phyloP scores from a whole-genome alignment of 2,113 vertebrate genomes.

The Blennius ocellaris region DNA sequence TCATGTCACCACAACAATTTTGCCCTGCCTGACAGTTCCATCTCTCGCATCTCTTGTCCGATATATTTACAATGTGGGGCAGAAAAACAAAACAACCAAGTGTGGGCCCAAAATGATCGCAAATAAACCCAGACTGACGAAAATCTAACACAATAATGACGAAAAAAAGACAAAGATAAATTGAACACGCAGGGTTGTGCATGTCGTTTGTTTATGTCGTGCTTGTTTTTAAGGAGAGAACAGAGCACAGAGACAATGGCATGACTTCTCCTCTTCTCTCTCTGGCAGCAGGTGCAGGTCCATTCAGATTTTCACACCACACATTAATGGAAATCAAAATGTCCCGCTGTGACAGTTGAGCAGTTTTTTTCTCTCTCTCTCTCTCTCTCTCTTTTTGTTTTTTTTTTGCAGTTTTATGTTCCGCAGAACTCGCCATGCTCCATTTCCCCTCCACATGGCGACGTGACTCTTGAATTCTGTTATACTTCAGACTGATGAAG shows the following conservation, averaged over 20 bases:
- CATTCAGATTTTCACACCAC: constrained; percentile 10
- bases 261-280: not conserved
- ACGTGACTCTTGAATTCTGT: constrained; percentile 20
- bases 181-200: too few species aligned
- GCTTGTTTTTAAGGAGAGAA: not conserved
- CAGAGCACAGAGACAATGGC: not conserved
- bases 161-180: too few species aligned
- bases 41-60: too few species aligned
- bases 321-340: constrained; percentile 39
- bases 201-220: too few species aligned
- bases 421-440: constrained; percentile 39
- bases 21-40: too few species aligned
- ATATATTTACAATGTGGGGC: too few species aligned
- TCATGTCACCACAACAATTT: too few species aligned
- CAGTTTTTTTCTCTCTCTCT: constrained; percentile 44
- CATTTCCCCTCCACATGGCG: constrained; percentile 50
- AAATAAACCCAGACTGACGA: too few species aligned
- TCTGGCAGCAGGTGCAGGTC: constrained; percentile 34
- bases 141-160: too few species aligned
- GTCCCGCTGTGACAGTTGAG: constrained; percentile 24
- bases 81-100: too few species aligned
- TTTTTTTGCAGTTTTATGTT: constrained; percentile 13
- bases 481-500: constrained; percentile 52
- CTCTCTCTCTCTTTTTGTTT: too few species aligned
- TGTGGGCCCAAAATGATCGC: too few species aligned